phyloP scores from a whole-genome alignment of 2,797 vertebrate species.

The Carapus acus region DNA sequence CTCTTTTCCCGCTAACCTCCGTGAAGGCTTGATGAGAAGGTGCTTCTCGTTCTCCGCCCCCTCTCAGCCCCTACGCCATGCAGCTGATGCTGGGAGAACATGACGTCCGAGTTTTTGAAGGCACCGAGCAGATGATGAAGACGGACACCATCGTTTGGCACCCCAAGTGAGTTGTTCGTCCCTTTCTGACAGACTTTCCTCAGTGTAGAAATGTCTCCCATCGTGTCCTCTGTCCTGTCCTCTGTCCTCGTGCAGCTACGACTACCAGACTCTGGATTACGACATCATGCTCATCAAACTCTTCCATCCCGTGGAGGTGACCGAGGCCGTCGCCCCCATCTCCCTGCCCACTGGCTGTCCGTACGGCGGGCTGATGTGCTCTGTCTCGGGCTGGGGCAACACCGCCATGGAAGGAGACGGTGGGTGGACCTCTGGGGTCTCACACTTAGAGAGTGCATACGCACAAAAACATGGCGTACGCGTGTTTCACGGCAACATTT shows the following conservation, averaged over 20 bases:
- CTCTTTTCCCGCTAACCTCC: neutral
- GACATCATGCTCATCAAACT: conserved; percentile 74
- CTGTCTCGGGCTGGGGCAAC: conserved; percentile 69
- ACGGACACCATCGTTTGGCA: conserved; percentile 68
- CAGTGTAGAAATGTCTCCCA: neutral
- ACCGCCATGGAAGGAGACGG: conserved; percentile 20
- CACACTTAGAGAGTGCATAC: neutral
- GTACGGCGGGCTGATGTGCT: conserved; percentile 44
- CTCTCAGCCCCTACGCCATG: conserved; percentile 62
- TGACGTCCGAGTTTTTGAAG: conserved; percentile 56
- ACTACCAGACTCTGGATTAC: conserved; percentile 72
- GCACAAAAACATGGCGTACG: no score
- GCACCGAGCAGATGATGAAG: conserved; percentile 69
- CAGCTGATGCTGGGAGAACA: conserved; percentile 72
- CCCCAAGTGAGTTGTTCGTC: conserved; percentile 55
- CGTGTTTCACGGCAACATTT: no score
- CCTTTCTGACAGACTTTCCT: no score
- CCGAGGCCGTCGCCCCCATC: conserved; percentile 51
- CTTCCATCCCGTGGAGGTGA: conserved; percentile 61
- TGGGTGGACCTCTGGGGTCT: conserved; percentile 21
- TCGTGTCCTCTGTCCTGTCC: no score
- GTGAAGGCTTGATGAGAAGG: no score
- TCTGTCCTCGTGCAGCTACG: conserved; percentile 53
- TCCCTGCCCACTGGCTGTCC: conserved; percentile 55
- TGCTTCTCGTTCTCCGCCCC: no score